These are phyloP conservation scores for Todiramphus chloris DNA, from an alignment of 2,113 vertebrate species.

Conservation along the genomic window DNA sequence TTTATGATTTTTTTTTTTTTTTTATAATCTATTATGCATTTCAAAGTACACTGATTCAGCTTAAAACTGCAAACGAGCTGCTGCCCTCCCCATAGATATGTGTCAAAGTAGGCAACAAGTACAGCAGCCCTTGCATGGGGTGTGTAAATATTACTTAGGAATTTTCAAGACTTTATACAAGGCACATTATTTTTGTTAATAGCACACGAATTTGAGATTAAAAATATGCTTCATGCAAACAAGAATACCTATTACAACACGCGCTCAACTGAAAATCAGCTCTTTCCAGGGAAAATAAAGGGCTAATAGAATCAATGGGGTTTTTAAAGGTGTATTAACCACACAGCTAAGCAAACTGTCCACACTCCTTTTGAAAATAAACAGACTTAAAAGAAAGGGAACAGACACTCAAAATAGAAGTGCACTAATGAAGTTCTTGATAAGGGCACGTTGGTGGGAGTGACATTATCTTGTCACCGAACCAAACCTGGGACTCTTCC, in stretches of 20 bases:
- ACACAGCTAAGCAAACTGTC: neutral
- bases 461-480: neutral
- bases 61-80: neutral
- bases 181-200: neutral
- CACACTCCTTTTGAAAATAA: neutral
- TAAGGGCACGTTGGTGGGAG: neutral
- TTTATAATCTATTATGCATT: neutral
- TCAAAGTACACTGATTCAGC: neutral
- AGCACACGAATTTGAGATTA: neutral
- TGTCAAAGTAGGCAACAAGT: neutral
- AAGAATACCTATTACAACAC: neutral
- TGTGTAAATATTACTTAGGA: neutral
- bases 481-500: neutral
- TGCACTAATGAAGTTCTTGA: neutral
- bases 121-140: neutral
- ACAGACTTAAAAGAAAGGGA: neutral
- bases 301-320: neutral
- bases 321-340: neutral
- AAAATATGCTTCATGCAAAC: neutral
- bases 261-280: neutral
- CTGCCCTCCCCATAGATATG: neutral
- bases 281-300: neutral
- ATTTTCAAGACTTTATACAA: neutral
- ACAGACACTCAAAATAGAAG: slow-evolving; percentile 13
- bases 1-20: neutral